phyloP scores from a whole-genome alignment of 2,113 vertebrate species.

The Halichoeres trimaculatus region DNA sequence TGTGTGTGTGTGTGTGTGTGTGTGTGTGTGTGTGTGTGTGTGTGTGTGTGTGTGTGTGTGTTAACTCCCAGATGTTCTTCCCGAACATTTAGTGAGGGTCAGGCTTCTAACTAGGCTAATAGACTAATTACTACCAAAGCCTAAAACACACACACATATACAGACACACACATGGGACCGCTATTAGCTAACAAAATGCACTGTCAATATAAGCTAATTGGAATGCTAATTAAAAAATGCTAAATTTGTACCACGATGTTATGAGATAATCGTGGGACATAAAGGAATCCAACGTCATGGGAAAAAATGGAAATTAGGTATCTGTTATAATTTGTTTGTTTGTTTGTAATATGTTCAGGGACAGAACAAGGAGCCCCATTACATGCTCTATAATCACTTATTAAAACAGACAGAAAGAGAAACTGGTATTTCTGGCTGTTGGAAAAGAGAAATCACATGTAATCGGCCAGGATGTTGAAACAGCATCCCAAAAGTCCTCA shows the following conservation, averaged over 20 bases:
- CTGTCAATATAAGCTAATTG: conserved; percentile 59
- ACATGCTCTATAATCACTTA: conserved; percentile 13
- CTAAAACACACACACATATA: conserved; percentile 10
- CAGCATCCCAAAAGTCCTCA: conserved; percentile 35
- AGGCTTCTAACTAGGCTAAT: conserved; percentile 68
- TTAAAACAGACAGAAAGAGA: not conserved
- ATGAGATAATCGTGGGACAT: conserved; percentile 28
- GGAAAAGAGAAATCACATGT: conserved; percentile 26
- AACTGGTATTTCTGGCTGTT: conserved; percentile 27
- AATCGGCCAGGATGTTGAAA: conserved; percentile 47
- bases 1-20: conserved; percentile 27
- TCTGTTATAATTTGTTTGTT: conserved; percentile 56
- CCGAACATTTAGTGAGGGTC: conserved; percentile 63
- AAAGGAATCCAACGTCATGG: conserved; percentile 44
- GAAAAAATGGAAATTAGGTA: conserved; percentile 46
- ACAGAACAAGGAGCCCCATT: conserved; percentile 53
- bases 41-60: conserved; percentile 52
- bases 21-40: conserved; percentile 33
- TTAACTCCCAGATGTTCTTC: conserved; percentile 63
- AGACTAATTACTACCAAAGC: conserved; percentile 66
- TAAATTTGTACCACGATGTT: conserved; percentile 52
- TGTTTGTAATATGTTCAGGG: conserved; percentile 51
- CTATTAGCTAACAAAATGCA: conserved; percentile 34
- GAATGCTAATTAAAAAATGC: conserved; percentile 58
- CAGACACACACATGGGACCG: conserved; percentile 10